A percentile compares a stretch with the other conserved stretches of the same genome.
Conservation (phyloP, 2,113 vertebrate species). For the Columba janthina region DNA sequence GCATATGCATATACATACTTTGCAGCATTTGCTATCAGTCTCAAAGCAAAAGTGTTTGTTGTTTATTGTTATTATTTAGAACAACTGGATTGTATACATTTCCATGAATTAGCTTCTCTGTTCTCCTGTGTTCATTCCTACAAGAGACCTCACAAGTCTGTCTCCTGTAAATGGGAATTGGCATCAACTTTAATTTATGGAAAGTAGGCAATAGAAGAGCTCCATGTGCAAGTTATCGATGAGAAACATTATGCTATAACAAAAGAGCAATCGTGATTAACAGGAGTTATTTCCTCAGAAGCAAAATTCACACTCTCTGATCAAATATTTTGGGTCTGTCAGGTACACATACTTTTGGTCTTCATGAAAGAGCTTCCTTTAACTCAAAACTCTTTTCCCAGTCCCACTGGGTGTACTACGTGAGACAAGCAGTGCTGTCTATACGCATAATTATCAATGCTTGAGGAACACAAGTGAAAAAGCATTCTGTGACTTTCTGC, state of each 20-base stretch:
- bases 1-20: not conserved
- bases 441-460: conserved; percentile 60
- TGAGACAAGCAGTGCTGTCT: conserved; percentile 29
- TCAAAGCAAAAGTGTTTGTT: not conserved
- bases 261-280: not conserved
- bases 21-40: not conserved
- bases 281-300: conserved; percentile 15
- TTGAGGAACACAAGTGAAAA: conserved; percentile 65
- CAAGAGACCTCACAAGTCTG: conserved; percentile 19
- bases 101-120: not conserved
- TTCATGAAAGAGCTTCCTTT: conserved; percentile 7
- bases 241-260: not conserved
- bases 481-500: conserved; percentile 58
- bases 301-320: conserved; percentile 28
- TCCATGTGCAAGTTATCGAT: conserved; percentile 14
- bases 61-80: not conserved
- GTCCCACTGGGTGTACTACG: not conserved
- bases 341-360: not conserved
- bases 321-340: conserved; percentile 8
- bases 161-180: conserved; percentile 20
- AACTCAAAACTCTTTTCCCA: conserved; percentile 45
- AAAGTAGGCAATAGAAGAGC: not conserved
- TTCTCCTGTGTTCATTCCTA: conserved; percentile 12
- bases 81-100: not conserved
- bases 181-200: not conserved